These are phyloP conservation scores for Tinamus guttatus DNA, from an alignment of 2,113 vertebrate genomes.

Conservation along the genomic window DNA sequence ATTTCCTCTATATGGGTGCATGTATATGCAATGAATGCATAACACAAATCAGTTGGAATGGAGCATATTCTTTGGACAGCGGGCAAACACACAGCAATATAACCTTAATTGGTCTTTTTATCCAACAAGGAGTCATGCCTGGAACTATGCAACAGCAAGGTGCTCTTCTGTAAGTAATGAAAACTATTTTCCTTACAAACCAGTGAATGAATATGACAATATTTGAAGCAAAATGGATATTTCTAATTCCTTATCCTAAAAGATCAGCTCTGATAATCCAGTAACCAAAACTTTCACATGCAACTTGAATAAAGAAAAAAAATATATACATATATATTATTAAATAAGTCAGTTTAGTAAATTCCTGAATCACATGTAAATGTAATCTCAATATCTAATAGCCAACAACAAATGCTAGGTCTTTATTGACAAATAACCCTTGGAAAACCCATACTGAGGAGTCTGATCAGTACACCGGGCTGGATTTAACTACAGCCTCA, in stretches of 20 bases:
- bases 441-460: background rate
- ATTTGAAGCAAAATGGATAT: background rate
- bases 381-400: background rate
- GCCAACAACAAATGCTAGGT: background rate
- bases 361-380: background rate
- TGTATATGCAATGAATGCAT: background rate
- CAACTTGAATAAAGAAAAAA: background rate
- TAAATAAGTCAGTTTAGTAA: background rate
- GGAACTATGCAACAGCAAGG: background rate
- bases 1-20: background rate
- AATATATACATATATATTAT: background rate
- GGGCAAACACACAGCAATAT: background rate
- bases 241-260: background rate
- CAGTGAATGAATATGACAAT: background rate
- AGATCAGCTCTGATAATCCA: background rate
- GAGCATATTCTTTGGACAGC: background rate
- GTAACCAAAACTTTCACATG: background rate
- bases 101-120: background rate
- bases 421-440: background rate
- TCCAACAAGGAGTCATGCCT: background rate
- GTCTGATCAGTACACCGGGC: rapidly evolving
- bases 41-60: background rate
- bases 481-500: background rate
- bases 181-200: background rate
- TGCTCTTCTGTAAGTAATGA: rapidly evolving